Evolutionary conservation across 2,888 invertebrate species (phyloP), one percentile per base, ranked within the genome.

Genomic region (Globia sparganii): DNA sequence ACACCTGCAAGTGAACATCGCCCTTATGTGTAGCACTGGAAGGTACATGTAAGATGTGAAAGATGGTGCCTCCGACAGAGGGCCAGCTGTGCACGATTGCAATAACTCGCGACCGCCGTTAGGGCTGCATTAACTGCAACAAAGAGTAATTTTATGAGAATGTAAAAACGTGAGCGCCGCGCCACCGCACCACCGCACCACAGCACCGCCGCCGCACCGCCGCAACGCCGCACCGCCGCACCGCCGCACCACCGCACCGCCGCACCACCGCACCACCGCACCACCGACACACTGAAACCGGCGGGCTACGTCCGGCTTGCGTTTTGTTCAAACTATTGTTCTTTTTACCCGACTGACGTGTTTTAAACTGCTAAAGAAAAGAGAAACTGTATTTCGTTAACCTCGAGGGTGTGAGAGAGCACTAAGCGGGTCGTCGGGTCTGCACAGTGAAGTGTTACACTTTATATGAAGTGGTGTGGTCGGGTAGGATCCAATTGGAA

Each of bases 121-220:
- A 82, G 83, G 77, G 79, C 66, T 83, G 86, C 79, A 79, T 69
- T 37, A 66, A 64, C 75, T 72, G 78, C 67, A 75, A 80, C 75
- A 75, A 75, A 72, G 9, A 72, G 53, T 66, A 9, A 65, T 76
- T 72, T 80, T 65, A 74, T 66, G 80, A 73, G 67, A 59, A 76
- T 65, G 56, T 72, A 53, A 71, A 31, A 61, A 53, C 71, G 74
- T 46, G 61, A 68, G 73, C 28, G 21, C 43, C 28, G 13, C 43
- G 4, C 13, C 43, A 11, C 5, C 5, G 15, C n/a, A 2, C 34
- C 25, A 0, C 34, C 34, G 34, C 31, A 3, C 31, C 21, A 25
- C 13, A 11, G 53, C 25, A 53, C 25, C 25, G 0, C 25, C 25
- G 0, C 21, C 9, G 49, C 56, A 6, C 25, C 28, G 1, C 28